Percentiles rank a stretch among this genome's conserved stretches.
These are phyloP conservation scores for Akabosia matsudoensis DNA, from an alignment of 1,140 invertebrate genomes.

Conservation along the genomic window DNA sequence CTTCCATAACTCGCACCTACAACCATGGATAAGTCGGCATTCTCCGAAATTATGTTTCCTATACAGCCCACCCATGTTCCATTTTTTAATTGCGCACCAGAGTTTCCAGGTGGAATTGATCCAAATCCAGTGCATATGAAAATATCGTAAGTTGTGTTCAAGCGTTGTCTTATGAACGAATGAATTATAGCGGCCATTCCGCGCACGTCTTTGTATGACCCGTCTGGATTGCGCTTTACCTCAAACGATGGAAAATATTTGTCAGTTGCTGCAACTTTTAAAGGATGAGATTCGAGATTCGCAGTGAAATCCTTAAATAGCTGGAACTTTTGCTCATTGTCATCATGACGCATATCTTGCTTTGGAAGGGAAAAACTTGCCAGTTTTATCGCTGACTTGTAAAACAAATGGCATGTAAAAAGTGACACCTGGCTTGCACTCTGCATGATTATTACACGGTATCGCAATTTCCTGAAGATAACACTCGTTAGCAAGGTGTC, in stretches of 20 bases:
- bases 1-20: background rate
- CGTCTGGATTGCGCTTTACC: background rate
- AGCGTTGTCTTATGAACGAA: background rate
- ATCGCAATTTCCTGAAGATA: background rate
- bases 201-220: background rate
- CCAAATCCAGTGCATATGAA: background rate
- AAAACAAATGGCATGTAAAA: background rate
- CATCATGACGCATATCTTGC: background rate
- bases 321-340: no score
- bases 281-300: background rate
- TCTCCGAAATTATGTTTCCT: background rate
- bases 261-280: constrained; percentile 1
- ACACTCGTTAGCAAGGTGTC: background rate
- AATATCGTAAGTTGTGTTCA: background rate
- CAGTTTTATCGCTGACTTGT: background rate
- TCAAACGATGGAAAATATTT: background rate
- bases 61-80: constrained; percentile 6
- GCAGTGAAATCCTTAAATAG: background rate
- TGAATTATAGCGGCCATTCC: background rate
- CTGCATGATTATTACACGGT: background rate
- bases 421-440: background rate
- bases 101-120: background rate
- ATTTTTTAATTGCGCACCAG: background rate
- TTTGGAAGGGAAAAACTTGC: background rate
- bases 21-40: background rate